Evolutionary conservation across 2,797 vertebrate genomes (phyloP).

Genomic region (Eupleurogrammus muticus): DNA sequence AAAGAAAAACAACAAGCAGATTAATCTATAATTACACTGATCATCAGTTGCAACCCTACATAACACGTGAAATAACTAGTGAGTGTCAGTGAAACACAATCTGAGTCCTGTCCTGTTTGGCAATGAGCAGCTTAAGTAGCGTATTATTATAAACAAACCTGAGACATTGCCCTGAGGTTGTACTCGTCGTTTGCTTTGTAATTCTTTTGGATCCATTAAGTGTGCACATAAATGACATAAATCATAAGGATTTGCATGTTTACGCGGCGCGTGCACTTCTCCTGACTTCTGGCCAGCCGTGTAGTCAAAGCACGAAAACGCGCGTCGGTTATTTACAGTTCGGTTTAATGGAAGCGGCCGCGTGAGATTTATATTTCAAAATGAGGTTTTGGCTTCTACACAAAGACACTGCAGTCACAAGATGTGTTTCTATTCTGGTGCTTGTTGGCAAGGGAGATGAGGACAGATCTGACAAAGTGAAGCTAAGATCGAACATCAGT

Average conservation of each 20-base stretch:
- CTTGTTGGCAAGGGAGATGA: slow-evolving; percentile 37
- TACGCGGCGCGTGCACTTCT: slow-evolving; percentile 13
- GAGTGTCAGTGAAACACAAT: neutral
- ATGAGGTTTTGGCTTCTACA: slow-evolving; percentile 32
- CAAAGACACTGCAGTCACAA: slow-evolving; percentile 34
- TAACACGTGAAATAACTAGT: neutral
- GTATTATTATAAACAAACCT: neutral
- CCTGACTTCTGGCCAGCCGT: slow-evolving; percentile 10
- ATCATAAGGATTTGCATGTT: slow-evolving; percentile 19
- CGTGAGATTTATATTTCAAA: slow-evolving; percentile 38
- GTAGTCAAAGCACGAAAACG: slow-evolving; percentile 16
- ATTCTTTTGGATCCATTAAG: slow-evolving; percentile 3
- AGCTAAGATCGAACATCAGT: slow-evolving; percentile 50
- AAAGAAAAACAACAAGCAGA: too few relatives aligned
- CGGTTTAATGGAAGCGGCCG: slow-evolving; percentile 23
- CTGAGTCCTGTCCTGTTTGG: neutral
- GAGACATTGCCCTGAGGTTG: neutral
- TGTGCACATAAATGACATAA: neutral
- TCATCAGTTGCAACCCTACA: too few relatives aligned
- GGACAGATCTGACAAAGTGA: slow-evolving; percentile 51
- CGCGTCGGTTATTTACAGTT: slow-evolving; percentile 28
- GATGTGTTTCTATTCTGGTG: slow-evolving; percentile 50
- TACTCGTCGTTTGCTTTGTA: neutral
- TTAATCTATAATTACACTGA: too few relatives aligned
- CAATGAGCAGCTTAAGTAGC: slow-evolving; percentile 7